Percentiles rank a stretch among this genome's conserved stretches.
phyloP scores from a whole-genome alignment of 2,113 vertebrate genomes.

The Panthera leo region DNA sequence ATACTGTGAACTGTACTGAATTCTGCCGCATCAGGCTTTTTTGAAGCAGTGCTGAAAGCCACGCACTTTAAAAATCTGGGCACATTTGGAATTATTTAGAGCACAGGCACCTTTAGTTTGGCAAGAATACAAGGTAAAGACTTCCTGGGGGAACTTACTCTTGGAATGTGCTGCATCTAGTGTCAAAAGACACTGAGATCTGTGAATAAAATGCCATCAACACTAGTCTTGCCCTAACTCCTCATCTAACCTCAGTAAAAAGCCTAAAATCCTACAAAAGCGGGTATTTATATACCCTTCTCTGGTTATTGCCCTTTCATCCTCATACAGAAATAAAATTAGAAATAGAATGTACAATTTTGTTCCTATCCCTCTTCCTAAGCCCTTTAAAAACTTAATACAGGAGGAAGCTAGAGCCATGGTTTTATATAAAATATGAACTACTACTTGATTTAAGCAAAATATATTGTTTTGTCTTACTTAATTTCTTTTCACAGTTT shows the following conservation, averaged over 20 bases:
- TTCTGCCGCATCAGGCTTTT: constrained; percentile 17
- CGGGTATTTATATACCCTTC: neutral
- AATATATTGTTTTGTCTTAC: neutral
- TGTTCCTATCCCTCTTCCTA: neutral
- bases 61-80: neutral
- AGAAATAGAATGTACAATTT: neutral
- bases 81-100: constrained; percentile 58
- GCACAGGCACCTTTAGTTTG: constrained; percentile 25
- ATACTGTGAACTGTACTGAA: neutral
- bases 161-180: neutral
- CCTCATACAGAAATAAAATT: neutral
- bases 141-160: neutral
- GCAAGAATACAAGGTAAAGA: constrained; percentile 7
- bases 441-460: neutral
- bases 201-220: neutral
- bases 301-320: neutral
- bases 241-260: neutral
- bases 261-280: neutral
- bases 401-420: neutral
- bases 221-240: neutral
- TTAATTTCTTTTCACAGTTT: neutral
- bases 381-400: neutral
- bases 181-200: neutral
- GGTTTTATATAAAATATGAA: neutral
- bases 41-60: neutral